phyloP scores from a whole-genome alignment of 2,113 vertebrate genomes.

The Bombycilla garrulus region DNA sequence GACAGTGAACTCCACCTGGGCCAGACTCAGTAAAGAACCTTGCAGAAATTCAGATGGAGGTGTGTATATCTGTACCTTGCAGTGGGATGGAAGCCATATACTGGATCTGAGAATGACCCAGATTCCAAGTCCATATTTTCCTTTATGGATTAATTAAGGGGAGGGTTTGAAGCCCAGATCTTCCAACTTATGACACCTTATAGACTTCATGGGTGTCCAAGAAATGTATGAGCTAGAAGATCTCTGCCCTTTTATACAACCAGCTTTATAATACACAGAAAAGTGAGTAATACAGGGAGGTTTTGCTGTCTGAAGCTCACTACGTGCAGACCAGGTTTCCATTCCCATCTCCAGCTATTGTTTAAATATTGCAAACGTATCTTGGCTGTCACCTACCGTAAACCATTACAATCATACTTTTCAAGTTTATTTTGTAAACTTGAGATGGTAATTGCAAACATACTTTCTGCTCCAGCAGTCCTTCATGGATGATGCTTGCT shows the following conservation, averaged over 20 bases:
- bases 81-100: not conserved
- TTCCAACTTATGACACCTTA: not conserved
- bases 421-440: not conserved
- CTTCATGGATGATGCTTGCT: not conserved
- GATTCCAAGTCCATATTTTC: not conserved
- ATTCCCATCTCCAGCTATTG: not conserved
- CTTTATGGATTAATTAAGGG: not conserved
- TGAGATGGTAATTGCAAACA: not conserved
- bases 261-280: not conserved
- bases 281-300: fast-evolving
- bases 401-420: not conserved
- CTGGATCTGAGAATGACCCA: not conserved
- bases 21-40: not conserved
- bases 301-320: not conserved
- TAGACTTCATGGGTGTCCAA: not conserved
- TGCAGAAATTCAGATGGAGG: not conserved
- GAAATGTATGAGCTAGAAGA: not conserved
- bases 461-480: not conserved
- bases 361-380: not conserved
- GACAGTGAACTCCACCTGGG: not conserved
- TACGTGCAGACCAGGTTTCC: not conserved
- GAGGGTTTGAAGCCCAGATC: not conserved
- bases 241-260: not conserved
- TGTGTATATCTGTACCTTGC: not conserved
- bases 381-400: not conserved